Base-by-base conservation (phyloP, 2,113 vertebrate species). In the Cryptotis parvus region DNA sequence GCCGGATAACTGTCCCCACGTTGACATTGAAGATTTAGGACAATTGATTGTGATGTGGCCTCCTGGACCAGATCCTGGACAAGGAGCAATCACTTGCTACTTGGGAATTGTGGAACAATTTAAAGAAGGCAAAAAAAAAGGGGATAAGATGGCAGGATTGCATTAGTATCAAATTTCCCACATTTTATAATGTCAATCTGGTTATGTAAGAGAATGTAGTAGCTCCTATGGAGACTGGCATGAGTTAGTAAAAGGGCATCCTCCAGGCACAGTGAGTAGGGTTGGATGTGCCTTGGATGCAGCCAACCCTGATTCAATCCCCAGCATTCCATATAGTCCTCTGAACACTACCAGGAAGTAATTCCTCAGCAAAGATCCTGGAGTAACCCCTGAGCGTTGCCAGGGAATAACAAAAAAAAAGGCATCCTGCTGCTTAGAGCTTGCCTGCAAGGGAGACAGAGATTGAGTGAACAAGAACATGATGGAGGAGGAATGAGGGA, bases 11-110 rank as follows among this genome's bases (percentile, higher is more conserved):
- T 37, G 15, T 35, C 84, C 39, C 66, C 94, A 94, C 81, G 92
- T 72, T 91, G 61, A 96, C 78, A 84, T 77, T 85, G 78, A 94
- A 92, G 89, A 91, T 35, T 89, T 68, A 29, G 92, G 89, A 93
- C 80, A 93, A 84, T 68, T 70, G 80, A 93, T 84, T 61, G 58
- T 65, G 82, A 89, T 72, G 22, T n/a, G 80, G 24, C 31, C 45
- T 84, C 65, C 49, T 91, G 26, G 31, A 94, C 55, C 89, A 84
- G 65, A 87, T 93, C 80, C 37, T 89, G 37, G 73, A 79, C 73
- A 74, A n/a, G 22, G 31, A 94, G 78, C 41, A 90, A 90, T 93
- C 69, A 85, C 70, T 66, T 78, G 27, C 58, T 76, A 81, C 33
- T 78, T 5, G 83, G 45, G 43, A 84, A 91, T 91, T 81, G 87